Conservation (phyloP, 2,888 invertebrate species). For the Oxytorus armatus region DNA sequence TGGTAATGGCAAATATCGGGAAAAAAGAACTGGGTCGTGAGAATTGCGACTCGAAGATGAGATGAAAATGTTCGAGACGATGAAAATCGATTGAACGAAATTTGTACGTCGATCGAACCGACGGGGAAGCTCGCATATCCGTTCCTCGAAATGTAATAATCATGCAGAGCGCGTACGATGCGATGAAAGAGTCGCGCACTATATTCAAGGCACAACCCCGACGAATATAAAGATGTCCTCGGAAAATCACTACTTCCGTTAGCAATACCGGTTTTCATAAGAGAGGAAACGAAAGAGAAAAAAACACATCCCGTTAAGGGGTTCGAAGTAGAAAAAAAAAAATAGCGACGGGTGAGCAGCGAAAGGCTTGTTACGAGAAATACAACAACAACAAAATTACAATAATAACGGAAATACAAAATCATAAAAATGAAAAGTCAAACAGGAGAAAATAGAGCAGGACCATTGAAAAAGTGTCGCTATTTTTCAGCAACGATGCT, state of each 20-base stretch:
- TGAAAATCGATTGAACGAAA: slow-evolving; percentile 19
- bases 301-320: slow-evolving; percentile 1
- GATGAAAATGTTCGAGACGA: slow-evolving; percentile 14
- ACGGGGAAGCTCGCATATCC: slow-evolving; percentile 17
- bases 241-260: slow-evolving; percentile 51
- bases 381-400: slow-evolving; percentile 2
- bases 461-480: too few relatives aligned
- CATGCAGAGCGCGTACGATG: slow-evolving; percentile 57
- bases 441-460: too few relatives aligned
- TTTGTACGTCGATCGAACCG: slow-evolving; percentile 6
- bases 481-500: too few relatives aligned
- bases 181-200: slow-evolving; percentile 16
- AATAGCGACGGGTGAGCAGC: neutral
- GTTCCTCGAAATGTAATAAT: slow-evolving; percentile 41
- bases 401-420: neutral
- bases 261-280: slow-evolving; percentile 34
- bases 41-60: neutral
- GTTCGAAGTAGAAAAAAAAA: neutral
- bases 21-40: neutral
- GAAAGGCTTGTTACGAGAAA: neutral
- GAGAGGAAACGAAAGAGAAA: slow-evolving; percentile 27
- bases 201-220: slow-evolving; percentile 29
- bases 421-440: too few relatives aligned
- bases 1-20: too few relatives aligned
- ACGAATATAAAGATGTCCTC: slow-evolving; percentile 29